Base-by-base conservation (phyloP, 1,140 invertebrate species). In the Drosophila novamexicana region DNA sequence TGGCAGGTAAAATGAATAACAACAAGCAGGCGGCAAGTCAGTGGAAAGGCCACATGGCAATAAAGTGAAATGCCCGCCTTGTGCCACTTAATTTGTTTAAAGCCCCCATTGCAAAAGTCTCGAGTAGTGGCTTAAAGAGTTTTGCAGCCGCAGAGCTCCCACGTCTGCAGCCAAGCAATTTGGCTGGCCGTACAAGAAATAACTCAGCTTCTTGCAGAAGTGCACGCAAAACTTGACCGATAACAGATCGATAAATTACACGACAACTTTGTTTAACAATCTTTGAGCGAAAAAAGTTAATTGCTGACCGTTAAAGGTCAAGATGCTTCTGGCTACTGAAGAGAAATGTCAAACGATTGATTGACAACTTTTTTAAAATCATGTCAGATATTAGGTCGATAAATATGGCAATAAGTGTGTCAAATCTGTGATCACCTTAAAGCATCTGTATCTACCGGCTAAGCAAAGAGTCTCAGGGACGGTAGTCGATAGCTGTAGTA, bases 41-140 rank as follows among this genome's bases (percentile, higher is more conserved):
- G 42, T 42, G 44, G 37, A 53, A 56, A 53, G 61, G 54, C 61
- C 62, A 49, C 67, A 63, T 61, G 72, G 67, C 76, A 75, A 79
- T 79, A 79, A 79, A 76, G 66, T 79, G 62, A 79, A 79, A 79
- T 79, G 49, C 69, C 66, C 75, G 58, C 81, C 71, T 75, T 85
- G 81, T 66, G 81, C 81, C 81, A 85, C 81, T 85, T 85, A 85
- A 85, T 85, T 85, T 85, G 53, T 68, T 85, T 85, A 85, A 85
- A 77, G 74, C 76, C 56, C 49, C 47, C 39, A 36, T 39, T 58
- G 56, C 39, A 58, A 59, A 63, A 70, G 59, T 64, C 72, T 75
- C 57, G 52, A 69, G 72, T 32, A 59, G 54, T 36, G 63, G 76
- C 76, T 65, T 57, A 76, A 82, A 73, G 58, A 74, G 66, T 64